phyloP scores from a whole-genome alignment of 2,113 vertebrate species.

The Gavialis gangeticus region DNA sequence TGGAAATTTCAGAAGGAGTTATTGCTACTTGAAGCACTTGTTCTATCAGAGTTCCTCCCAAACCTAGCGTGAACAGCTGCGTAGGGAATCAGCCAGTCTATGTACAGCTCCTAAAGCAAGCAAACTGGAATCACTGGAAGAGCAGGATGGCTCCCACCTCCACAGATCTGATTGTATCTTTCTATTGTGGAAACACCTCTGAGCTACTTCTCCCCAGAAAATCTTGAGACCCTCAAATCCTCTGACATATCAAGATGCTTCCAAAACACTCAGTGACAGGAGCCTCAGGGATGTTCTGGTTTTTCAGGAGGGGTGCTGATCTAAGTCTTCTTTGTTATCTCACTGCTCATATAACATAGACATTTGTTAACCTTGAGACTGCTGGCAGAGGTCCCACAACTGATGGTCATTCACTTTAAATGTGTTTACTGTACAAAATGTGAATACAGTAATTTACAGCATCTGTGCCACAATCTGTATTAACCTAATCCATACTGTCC shows the following conservation, averaged over 20 bases:
- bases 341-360: not conserved
- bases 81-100: not conserved
- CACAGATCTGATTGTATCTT: not conserved
- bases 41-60: not conserved
- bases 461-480: conserved; percentile 29
- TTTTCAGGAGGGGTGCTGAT: not conserved
- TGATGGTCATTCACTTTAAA: not conserved
- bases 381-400: not conserved
- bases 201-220: not conserved
- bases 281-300: not conserved
- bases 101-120: not conserved
- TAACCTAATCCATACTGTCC: conserved; percentile 53
- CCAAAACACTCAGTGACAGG: not conserved
- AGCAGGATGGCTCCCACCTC: not conserved
- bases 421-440: not conserved
- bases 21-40: not conserved
- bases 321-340: not conserved
- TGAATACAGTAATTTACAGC: conserved; percentile 23
- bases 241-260: not conserved
- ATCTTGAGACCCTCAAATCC: not conserved
- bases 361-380: not conserved
- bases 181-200: fast-evolving
- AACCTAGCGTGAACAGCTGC: not conserved
- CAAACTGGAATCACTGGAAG: not conserved
- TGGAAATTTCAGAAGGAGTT: not conserved